phyloP scores from a whole-genome alignment of 2,888 invertebrate genomes.

The Anticlea derivata region DNA sequence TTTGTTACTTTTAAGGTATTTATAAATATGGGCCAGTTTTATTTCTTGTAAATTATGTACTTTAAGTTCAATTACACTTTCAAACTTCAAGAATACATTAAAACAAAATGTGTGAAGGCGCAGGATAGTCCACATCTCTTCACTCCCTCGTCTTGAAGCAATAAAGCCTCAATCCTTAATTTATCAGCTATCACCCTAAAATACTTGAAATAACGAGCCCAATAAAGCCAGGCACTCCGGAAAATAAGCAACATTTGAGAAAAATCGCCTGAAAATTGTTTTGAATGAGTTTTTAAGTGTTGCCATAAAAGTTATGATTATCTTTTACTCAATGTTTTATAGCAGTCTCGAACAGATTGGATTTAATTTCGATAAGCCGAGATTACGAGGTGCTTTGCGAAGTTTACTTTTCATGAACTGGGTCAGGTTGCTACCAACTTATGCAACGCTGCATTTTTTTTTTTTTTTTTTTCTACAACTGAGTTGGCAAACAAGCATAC shows the following conservation, averaged over 20 bases:
- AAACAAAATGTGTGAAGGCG: too few species aligned
- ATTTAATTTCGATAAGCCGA: conserved; percentile 2
- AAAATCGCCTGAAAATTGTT: conserved; percentile 45
- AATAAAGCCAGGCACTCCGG: conserved; percentile 26
- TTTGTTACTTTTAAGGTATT: too few species aligned
- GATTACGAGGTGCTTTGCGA: conserved; percentile 2
- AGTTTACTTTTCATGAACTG: not conserved
- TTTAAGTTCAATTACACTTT: too few species aligned
- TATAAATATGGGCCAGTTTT: too few species aligned
- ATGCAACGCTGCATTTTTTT: too few species aligned
- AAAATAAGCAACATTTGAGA: conserved; percentile 31
- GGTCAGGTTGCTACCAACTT: too few species aligned
- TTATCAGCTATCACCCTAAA: conserved; percentile 4
- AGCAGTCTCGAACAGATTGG: conserved; percentile 22
- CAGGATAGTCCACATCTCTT: too few species aligned
- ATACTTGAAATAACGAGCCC: conserved; percentile 5
- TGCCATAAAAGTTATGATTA: conserved; percentile 43
- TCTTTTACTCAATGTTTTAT: conserved; percentile 40
- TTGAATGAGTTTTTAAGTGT: conserved; percentile 47
- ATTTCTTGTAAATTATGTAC: too few species aligned
- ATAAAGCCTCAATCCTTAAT: not conserved
- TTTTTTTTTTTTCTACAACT: too few species aligned
- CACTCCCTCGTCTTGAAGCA: not conserved
- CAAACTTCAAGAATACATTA: too few species aligned
- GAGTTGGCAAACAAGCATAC: too few species aligned